Base-by-base conservation (phyloP, 1,140 invertebrate genomes). In the Uloborus diversus region DNA sequence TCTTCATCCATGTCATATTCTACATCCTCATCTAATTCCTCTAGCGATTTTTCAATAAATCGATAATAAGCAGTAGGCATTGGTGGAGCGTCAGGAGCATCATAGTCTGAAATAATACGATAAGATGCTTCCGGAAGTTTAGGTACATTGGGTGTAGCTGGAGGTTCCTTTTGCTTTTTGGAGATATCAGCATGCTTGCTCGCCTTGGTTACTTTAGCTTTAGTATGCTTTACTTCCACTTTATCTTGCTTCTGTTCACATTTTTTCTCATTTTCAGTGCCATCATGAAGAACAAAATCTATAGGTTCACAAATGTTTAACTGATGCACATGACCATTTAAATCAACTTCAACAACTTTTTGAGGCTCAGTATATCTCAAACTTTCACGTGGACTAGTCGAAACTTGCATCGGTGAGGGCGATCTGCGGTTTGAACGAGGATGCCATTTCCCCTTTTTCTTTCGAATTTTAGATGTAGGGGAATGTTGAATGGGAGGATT, bases 1-100 rank as follows among this genome's bases (percentile, higher is more conserved):
- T 99, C 96, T 87, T 98, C 97, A 87, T 99, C 97, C 81, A 99
- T 92, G 89, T 99, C 97, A 90, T 99, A 99, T 85, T 99, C 97
- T 3, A 99, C 91, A 87, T 93, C 91, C 84, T 95, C 93, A 88
- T 98, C 96, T 51, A 98, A 88, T 86, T 99, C 96, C 86, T 99
- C 96, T 5, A 91, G 91, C 56, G 94, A 94, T 84, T 96, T 95
- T 86, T 99, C 97, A 85, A 98, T 97, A 86, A 97, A 98, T 82
- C 94, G 89, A 81, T 86, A 89, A 85, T 96, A 96, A 13, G 93
- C 92, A 86, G 93, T 92, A 7, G 93, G 92, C 82, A 92, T 88
- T 2, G 92, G 87, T 79, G 94, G 92, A 11, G 94, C 94, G 87
- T 95, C 93, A 82, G 91, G 90, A 79, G 94, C 91, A 83, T 91